Evolutionary conservation across 2,888 invertebrate species (phyloP), one percentile per base, ranked within the genome.

Genomic region (Hoplodrina ambigua): DNA sequence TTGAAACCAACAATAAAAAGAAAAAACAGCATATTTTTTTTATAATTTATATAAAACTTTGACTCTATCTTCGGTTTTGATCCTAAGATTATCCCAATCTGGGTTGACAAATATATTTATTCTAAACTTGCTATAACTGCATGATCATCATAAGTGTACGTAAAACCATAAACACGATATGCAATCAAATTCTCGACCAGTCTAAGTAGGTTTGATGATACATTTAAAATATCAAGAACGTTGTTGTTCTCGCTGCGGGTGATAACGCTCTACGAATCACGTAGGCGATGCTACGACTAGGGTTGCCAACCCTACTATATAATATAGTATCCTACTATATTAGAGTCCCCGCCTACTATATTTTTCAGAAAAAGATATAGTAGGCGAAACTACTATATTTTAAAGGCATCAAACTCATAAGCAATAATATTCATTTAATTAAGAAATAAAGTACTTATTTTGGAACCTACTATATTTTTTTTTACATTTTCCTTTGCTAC

Each of bases 191-290:
- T 75, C 54, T 25, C 50, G 49, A 71, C 33, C 15, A 56, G 33
- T 56, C 66, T 74, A 54, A 25, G 17, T 46, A 20, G 17, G 46
- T 17, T 44, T 44, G 44, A 10, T 46, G 15, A 46, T 46, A 17
- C 46, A 4, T 46, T 53, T 71, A 41, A 54, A 56, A 53, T 65
- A 37, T 53, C 61, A 17, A 46, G 17, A 17, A 46, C 60, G 20
- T 49, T n/a, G n/a, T 53, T 49, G 56, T 20, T 17, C 10, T 25
- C 44, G 2, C 72, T 85, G 79, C 83, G 80, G 82, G 81, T 74
- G 79, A 79, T 69, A 76, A 77, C 69, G 70, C 33, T 69, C 20
- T 72, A 52, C 19, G 53, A 69, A 78, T 72, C 75, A 78, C 73
- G 74, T 75, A 74, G 69, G 50, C 61, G 69, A 70, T 25, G 50